These are phyloP conservation scores for Lordiphosa stackelbergi DNA, from an alignment of 1,140 invertebrate genomes.

Conservation along the genomic window DNA sequence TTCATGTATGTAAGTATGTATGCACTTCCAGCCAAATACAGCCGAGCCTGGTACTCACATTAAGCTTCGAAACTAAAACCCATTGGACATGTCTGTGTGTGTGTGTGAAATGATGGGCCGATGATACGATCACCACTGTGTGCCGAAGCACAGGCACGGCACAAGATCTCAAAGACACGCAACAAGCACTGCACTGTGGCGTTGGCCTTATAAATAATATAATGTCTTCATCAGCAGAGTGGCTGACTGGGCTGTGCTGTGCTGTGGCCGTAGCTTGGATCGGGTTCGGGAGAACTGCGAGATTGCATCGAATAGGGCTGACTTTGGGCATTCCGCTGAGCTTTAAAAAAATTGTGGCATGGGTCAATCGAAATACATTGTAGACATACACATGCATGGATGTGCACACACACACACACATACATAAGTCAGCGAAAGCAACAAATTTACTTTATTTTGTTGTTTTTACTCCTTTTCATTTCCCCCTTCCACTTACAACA, in stretches of 20 bases:
- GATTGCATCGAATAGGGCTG: constrained; percentile 29
- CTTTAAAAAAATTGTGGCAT: neutral
- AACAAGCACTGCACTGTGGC: constrained; percentile 5
- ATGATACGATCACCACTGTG: constrained; percentile 10
- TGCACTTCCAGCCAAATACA: neutral
- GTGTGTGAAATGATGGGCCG: constrained; percentile 9
- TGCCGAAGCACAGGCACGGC: constrained; percentile 7
- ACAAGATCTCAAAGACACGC: constrained; percentile 11
- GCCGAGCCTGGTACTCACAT: neutral
- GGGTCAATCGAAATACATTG: constrained; percentile 1
- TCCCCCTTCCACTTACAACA: constrained; percentile 23
- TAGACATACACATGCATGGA: neutral
- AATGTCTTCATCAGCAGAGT: constrained; percentile 13
- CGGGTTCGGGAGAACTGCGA: neutral
- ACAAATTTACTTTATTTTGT: constrained; percentile 26
- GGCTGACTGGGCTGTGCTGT: neutral
- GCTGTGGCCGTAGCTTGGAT: neutral
- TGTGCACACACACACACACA: neutral
- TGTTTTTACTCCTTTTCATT: constrained; percentile 21
- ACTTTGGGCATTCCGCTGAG: constrained; percentile 17
- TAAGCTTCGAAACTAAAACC: neutral
- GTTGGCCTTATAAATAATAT: constrained; percentile 15
- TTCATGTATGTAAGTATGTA: neutral
- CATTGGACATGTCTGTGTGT: neutral
- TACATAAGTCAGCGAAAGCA: constrained; percentile 28